phyloP scores from a whole-genome alignment of 2,888 invertebrate genomes.

The Ceramica pisi region DNA sequence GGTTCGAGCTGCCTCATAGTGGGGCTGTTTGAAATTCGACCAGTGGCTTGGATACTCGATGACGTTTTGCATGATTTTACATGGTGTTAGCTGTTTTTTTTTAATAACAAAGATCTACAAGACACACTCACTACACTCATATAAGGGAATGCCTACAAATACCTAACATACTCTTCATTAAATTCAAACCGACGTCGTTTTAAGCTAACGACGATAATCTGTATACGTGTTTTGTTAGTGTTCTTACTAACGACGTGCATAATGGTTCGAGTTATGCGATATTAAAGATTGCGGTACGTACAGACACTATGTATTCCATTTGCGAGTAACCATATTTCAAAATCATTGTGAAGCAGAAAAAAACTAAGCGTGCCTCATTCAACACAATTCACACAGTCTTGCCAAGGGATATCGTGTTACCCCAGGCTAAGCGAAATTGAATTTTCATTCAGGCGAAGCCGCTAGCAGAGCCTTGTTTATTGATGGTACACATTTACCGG shows the following conservation, averaged over 20 bases:
- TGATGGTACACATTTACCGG: conserved; percentile 6
- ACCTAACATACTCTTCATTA: too few species aligned
- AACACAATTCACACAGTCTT: too few species aligned
- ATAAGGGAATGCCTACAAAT: too few species aligned
- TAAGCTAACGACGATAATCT: neutral
- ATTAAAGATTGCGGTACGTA: neutral
- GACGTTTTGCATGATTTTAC: neutral
- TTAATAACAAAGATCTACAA: neutral
- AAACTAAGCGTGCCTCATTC: too few species aligned
- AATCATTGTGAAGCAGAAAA: too few species aligned
- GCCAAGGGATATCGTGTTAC: too few species aligned
- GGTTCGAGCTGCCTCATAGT: neutral
- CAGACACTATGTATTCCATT: too few species aligned
- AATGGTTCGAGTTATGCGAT: neutral
- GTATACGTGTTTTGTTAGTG: neutral
- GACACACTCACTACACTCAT: too few species aligned
- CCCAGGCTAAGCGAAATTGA: too few species aligned
- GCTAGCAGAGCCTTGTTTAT: neutral
- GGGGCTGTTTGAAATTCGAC: neutral
- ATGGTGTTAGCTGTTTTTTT: neutral
- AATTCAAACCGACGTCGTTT: neutral
- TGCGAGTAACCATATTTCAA: too few species aligned
- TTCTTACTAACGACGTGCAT: neutral
- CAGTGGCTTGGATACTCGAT: neutral
- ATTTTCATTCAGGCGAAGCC: neutral